Conservation (phyloP, 2,797 vertebrate genomes). For the Ficedula albicollis region DNA sequence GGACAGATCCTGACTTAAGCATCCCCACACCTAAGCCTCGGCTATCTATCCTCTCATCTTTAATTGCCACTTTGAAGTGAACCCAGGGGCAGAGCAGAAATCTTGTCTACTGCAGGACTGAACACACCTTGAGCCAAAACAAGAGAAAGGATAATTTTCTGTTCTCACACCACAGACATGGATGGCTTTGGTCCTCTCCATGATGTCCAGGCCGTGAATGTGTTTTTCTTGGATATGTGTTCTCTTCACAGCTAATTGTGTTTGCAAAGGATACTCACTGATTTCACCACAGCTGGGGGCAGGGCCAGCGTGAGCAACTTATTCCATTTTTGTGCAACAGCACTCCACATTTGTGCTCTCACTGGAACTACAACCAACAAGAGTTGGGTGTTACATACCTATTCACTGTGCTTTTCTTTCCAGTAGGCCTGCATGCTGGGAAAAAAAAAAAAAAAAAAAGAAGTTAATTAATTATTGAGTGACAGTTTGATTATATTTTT, state of each 20-base stretch:
- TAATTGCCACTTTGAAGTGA: background rate
- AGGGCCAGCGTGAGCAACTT: background rate
- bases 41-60: background rate
- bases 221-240: background rate
- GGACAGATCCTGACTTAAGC: rapidly evolving
- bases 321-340: background rate
- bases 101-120: background rate
- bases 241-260: background rate
- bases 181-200: background rate
- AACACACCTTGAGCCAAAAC: background rate
- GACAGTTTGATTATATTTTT: background rate
- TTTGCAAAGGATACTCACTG: background rate
- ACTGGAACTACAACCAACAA: background rate
- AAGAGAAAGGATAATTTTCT: background rate
- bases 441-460: background rate
- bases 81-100: background rate
- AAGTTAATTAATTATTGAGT: background rate
- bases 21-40: background rate
- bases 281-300: background rate
- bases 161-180: rapidly evolving
- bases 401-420: background rate
- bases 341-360: background rate
- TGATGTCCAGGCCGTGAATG: background rate
- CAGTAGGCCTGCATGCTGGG: background rate
- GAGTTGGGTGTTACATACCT: background rate